These are phyloP conservation scores for Eciton burchellii DNA, from an alignment of 1,140 invertebrate genomes.

Conservation along the genomic window DNA sequence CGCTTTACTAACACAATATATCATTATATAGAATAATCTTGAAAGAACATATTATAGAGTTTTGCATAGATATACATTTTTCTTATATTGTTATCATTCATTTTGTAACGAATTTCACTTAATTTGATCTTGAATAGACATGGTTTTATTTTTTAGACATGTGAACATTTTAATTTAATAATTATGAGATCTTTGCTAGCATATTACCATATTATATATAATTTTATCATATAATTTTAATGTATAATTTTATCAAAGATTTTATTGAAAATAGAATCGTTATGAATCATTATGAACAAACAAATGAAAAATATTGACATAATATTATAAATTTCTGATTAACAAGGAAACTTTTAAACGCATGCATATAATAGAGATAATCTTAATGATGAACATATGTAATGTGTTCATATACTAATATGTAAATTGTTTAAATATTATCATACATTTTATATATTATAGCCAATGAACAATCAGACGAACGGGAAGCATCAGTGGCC, in stretches of 20 bases:
- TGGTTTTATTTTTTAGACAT: constrained; percentile 34
- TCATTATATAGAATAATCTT: constrained; percentile 35
- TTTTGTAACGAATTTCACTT: constrained; percentile 13
- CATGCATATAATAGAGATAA: constrained; percentile 5
- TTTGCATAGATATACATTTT: constrained; percentile 18
- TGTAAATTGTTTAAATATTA: constrained; percentile 5
- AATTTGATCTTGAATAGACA: constrained; percentile 25
- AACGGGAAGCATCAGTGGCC: constrained; percentile 78
- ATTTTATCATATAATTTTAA: neutral
- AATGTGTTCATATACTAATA: no score
- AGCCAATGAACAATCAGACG: constrained; percentile 75
- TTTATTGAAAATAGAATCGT: neutral
- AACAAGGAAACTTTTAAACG: neutral
- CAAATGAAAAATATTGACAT: constrained; percentile 4
- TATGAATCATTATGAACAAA: constrained; percentile 6
- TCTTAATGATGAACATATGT: neutral
- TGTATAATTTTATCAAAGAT: constrained; percentile 3
- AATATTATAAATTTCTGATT: neutral
- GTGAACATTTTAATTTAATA: neutral
- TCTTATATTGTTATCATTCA: constrained; percentile 7
- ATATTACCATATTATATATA: no score
- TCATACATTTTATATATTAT: constrained; percentile 13
- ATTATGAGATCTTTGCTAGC: no score
- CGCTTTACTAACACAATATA: constrained; percentile 80
- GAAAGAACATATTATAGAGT: neutral